These are phyloP conservation scores for Odobenus rosmarus DNA, from an alignment of 2,113 vertebrate species.

Conservation along the genomic window DNA sequence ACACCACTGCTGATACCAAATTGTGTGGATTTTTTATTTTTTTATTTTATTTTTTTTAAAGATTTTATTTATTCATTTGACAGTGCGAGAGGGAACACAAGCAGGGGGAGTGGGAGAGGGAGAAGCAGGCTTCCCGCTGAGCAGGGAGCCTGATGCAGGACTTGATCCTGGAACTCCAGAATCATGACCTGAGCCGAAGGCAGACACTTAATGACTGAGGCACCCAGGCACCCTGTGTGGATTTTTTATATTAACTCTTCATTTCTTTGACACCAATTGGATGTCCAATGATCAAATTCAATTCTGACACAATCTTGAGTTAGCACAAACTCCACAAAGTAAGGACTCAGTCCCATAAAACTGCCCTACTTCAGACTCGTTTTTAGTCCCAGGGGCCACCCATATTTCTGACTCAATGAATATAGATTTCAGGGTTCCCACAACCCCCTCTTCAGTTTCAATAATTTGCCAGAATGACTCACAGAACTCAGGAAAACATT, in stretches of 20 bases:
- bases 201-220: no score
- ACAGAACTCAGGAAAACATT: background rate
- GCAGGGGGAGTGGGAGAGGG: no score
- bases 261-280: background rate
- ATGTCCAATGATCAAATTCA: background rate
- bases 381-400: background rate
- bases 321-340: background rate
- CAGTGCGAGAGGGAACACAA: no score
- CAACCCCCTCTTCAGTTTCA: background rate
- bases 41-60: background rate
- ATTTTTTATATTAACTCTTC: background rate
- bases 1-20: background rate
- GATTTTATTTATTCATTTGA: no score
- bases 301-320: background rate
- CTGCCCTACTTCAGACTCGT: background rate
- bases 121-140: no score
- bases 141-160: no score
- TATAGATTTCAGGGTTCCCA: background rate
- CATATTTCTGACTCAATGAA: background rate
- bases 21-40: background rate
- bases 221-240: background rate
- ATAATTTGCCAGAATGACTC: background rate
- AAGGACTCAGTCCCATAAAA: background rate
- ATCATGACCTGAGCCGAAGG: no score
- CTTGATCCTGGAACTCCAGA: no score